These are phyloP conservation scores for Lasiurus borealis DNA, from an alignment of 2,113 vertebrate species.

Conservation along the genomic window DNA sequence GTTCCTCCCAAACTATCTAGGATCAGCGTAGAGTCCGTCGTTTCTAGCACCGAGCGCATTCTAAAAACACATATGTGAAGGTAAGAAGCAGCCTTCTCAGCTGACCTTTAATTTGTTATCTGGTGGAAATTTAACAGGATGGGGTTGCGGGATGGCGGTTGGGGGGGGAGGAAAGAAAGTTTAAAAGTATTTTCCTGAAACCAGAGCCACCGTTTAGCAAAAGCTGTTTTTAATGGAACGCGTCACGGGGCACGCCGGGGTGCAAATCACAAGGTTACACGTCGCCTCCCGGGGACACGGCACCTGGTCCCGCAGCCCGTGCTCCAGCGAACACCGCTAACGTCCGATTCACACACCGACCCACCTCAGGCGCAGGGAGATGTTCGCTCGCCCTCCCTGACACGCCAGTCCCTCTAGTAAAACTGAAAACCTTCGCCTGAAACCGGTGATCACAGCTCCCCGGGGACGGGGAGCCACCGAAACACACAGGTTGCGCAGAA, in stretches of 20 bases:
- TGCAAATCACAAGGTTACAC: constrained; percentile 64
- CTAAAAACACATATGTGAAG: constrained; percentile 27
- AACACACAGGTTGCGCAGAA: background rate
- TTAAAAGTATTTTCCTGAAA: constrained; percentile 63
- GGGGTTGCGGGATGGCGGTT: background rate
- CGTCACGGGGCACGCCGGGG: constrained; percentile 50
- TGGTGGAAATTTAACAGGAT: constrained; percentile 25
- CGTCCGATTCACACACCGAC: rapidly evolving
- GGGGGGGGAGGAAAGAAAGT: background rate
- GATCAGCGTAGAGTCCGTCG: background rate
- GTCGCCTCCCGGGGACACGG: constrained; percentile 59
- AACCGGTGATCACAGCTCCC: background rate
- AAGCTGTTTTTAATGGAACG: constrained; percentile 47
- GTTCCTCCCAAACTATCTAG: background rate
- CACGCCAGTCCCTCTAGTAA: background rate
- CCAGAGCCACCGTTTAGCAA: constrained; percentile 60
- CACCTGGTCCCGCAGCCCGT: background rate
- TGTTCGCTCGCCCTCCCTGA: background rate
- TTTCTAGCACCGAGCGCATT: background rate
- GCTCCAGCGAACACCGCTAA: background rate
- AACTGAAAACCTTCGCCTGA: background rate
- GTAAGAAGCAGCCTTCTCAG: background rate
- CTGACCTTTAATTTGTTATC: constrained; percentile 56
- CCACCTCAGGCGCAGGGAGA: background rate
- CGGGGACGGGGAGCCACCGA: background rate